Base-by-base conservation (phyloP, 2,113 vertebrate genomes). In the Aegotheles bennettii region DNA sequence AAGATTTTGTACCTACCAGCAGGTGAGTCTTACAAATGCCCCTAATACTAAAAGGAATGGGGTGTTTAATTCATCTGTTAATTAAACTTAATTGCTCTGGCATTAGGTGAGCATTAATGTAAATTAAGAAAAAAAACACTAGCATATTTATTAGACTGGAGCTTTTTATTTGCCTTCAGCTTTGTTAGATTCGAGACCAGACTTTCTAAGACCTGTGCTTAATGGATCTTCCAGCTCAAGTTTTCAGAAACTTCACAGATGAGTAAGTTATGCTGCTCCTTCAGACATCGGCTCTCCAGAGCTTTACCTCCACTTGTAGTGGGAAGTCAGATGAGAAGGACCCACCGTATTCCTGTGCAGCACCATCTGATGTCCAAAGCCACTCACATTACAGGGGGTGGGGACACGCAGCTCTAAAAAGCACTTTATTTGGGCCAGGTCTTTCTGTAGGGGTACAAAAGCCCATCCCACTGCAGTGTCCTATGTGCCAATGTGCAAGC, bases 21-120 rank as follows among this genome's bases (percentile, higher is more conserved):
- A 95, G 83, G 83, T 83, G 78, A 84, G 18, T 61, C 59, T 87
- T 93, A 80, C 28, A 75, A 77, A 82, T 73, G 31, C 29, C 87
- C 24, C 31, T 13, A 19, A 19, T 43, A 5, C 25, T 65, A 71
- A n/a, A 50, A 26, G 23, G 84, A 87, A 21, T 2, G 1, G 10
- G 4, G 33, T 78, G 16, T 53, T 82, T 89, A 91, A 69, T 69
- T 87, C 3, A 65, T 35, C 36, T 87, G 25, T 69, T 95, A 54
- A 68, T 90, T 69, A 63, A 82, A 67, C 14, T 17, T 85, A 10
- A 70, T 84, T 92, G 75, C 57, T 60, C 25, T 87, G 57, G 20
- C 19, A 53, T 64, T 75, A 61, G 29, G 42, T 57, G 47, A 59
- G 18, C 53, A 40, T 89, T 67, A 87, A 71, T 54, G 31, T 31